Evolutionary conservation across 2,113 vertebrate species (phyloP), one percentile per base, ranked within the genome.

Genomic region (Gymnogyps californianus): DNA sequence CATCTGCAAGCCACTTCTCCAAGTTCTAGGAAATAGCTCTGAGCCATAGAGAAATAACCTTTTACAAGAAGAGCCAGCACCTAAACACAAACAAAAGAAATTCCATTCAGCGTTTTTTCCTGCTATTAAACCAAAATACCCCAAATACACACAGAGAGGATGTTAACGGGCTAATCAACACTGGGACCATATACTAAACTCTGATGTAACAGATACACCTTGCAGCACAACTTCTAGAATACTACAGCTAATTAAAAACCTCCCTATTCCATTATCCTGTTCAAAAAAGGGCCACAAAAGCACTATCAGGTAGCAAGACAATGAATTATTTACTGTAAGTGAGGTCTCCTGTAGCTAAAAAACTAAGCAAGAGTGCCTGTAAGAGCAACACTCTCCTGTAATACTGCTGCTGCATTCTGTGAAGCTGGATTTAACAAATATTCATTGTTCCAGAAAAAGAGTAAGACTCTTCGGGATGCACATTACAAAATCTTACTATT

Each of bases 21-120:
- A 66, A 99, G 98, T 62, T 99, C 99, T 78, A 98, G 96, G 82
- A 99, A 93, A 95, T 98, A 98, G 42, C 94, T 76, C 79, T 99
- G 99, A 49, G 98, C 95, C 89, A 99, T 77, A 65, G 98, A 96
- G 96, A 99, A 99, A 97, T 99, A 99, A 49, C 99, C 99, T 47
- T 98, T 99, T n/a, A 99, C 99, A 92, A 99, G 98, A 75, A 99
- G 98, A 49, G 98, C 99, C 96, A 99, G 94, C 38, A 99, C 99
- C 99, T 99, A 87, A 40, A 64, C 55, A 57, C 72, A 49, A 36
- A 76, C 7, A 69, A 31, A 88, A 82, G 47, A 69, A 59, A 86
- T 15, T 18, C 61, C 29, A n/a, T 4, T 94, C 66, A 90, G 78
- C 5, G 1, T 21, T 78, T 76, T 52, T 55, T 14, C 77, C 52